These are phyloP conservation scores for Pteronura brasiliensis DNA, from an alignment of 2,113 vertebrate genomes.

Conservation along the genomic window DNA sequence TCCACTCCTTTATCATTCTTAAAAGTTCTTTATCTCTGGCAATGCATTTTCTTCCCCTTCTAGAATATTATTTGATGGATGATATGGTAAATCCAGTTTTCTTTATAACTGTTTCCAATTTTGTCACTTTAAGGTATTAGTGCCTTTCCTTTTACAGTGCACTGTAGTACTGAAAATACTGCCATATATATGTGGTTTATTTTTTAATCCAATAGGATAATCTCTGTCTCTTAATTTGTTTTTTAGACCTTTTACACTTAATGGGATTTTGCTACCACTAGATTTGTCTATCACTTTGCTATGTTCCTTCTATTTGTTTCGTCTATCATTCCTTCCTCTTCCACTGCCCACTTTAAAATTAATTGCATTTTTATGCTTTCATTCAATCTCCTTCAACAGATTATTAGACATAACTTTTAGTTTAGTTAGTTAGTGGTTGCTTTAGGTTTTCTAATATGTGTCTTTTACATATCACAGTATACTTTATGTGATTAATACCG, in stretches of 20 bases:
- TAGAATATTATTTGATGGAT: not conserved
- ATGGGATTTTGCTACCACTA: not conserved
- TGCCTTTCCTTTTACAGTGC: not conserved
- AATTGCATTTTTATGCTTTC: not conserved
- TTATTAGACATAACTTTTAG: not conserved
- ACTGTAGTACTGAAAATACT: not conserved
- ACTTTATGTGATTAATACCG: not conserved
- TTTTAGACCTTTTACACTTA: constrained; percentile 30
- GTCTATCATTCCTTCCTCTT: not conserved
- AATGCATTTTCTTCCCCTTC: not conserved
- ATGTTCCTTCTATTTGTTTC: not conserved
- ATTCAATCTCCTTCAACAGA: not conserved
- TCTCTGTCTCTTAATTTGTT: not conserved
- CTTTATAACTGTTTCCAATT: not conserved
- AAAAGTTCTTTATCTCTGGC: not conserved
- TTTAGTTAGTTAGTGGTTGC: not conserved
- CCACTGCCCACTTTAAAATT: not conserved
- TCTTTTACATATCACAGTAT: not conserved
- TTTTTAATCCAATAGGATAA: not conserved
- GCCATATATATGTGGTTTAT: not conserved
- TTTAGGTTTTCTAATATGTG: not conserved
- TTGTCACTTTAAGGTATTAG: not conserved
- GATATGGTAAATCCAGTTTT: not conserved
- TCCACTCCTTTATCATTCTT: not conserved
- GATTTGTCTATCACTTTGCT: not conserved